Conservation (phyloP, 1,140 invertebrate species). For the Zophobas morio region DNA sequence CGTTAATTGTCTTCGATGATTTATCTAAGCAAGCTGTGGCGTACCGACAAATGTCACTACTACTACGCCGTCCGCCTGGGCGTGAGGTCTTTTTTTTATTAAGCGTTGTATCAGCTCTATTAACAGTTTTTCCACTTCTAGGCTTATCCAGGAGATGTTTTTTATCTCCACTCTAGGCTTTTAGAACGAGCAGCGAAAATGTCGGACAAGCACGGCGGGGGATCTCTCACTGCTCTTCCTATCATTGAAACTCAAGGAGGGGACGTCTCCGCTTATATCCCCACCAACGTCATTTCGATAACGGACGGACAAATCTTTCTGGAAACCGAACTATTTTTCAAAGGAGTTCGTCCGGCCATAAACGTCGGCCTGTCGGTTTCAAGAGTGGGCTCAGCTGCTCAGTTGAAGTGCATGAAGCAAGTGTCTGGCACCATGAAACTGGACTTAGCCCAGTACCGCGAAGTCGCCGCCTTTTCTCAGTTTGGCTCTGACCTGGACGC, state of each 20-base stretch:
- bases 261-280: constrained; percentile 99
- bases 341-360: constrained; percentile 99
- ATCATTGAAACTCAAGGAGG: constrained; percentile 99
- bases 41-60: constrained; percentile 99
- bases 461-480: constrained; percentile 99
- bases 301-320: constrained; percentile 99
- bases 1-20: constrained; percentile 99
- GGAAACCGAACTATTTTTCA: constrained; percentile 99
- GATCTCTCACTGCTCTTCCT: constrained; percentile 97
- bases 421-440: constrained; percentile 99
- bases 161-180: constrained; percentile 99
- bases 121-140: too few species aligned
- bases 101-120: too few species aligned
- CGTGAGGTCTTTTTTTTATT: too few species aligned
- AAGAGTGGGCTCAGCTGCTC: constrained; percentile 99
- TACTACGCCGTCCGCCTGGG: constrained; percentile 99
- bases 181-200: constrained; percentile 99
- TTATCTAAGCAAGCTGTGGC: constrained; percentile 99
- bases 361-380: constrained; percentile 99
- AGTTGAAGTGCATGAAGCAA: constrained; percentile 99
- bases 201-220: constrained; percentile 96
- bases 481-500: constrained; percentile 99
- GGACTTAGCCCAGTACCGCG: constrained; percentile 99
- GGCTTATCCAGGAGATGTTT: constrained; percentile 99
- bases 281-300: constrained; percentile 99